These are phyloP conservation scores for Cantharis lateralis DNA, from an alignment of 2,888 invertebrate genomes.

Conservation along the genomic window DNA sequence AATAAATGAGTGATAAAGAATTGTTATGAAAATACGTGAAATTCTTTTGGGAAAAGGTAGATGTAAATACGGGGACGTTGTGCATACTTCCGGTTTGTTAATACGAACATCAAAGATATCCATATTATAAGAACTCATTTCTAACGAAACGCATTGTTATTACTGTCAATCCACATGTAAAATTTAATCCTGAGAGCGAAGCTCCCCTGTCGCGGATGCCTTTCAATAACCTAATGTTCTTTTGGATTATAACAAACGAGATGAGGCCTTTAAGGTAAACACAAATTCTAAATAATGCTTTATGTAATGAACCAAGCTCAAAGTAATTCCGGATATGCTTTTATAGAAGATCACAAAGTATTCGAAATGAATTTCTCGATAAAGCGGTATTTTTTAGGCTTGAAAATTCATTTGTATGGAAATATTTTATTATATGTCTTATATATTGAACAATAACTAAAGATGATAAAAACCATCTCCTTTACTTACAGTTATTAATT, in stretches of 20 bases:
- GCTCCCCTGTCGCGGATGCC: slow-evolving; percentile 43
- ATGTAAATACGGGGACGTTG: background rate
- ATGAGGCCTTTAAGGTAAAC: slow-evolving; percentile 51
- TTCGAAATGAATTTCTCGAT: slow-evolving; percentile 33
- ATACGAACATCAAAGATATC: slow-evolving; percentile 54
- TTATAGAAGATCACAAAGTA: slow-evolving; percentile 47
- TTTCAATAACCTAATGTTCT: slow-evolving; percentile 54
- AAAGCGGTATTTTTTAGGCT: slow-evolving; percentile 21
- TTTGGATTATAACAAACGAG: slow-evolving; percentile 53
- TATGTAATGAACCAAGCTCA: slow-evolving; percentile 51
- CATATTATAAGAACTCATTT: slow-evolving; percentile 49
- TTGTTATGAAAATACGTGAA: background rate
- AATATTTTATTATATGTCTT: slow-evolving; percentile 17
- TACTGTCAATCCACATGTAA: slow-evolving; percentile 57
- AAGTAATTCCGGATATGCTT: slow-evolving; percentile 45
- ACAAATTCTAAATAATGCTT: slow-evolving; percentile 50
- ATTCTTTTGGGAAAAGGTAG: background rate
- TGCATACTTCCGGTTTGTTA: slow-evolving; percentile 51
- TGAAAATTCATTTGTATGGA: slow-evolving; percentile 22
- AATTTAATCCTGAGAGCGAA: slow-evolving; percentile 55
- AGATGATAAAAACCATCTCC: slow-evolving; percentile 6
- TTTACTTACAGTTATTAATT: slow-evolving; percentile 20
- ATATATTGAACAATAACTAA: background rate
- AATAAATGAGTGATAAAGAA: background rate
- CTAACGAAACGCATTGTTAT: slow-evolving; percentile 55